Base-by-base conservation (phyloP, 2,888 invertebrate species). In the Spatulosminthurus flaviceps region DNA sequence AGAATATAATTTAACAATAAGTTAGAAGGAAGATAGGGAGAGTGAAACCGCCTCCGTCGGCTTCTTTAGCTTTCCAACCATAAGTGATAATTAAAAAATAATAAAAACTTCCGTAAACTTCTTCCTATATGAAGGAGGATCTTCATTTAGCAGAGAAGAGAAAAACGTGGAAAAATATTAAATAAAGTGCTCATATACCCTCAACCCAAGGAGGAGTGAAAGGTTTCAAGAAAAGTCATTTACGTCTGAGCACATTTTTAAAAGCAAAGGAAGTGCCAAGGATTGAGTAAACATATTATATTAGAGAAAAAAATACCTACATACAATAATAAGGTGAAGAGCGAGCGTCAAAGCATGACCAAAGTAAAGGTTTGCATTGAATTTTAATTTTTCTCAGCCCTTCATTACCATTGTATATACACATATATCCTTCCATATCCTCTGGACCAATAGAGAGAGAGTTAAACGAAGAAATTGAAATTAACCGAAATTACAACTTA, bases 81-180 rank as follows among this genome's bases (percentile, higher is more conserved):
- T 19, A 69, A 77, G 77, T 77, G 77, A 77, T 77, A 77, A 77
- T 77, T 77, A 77, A 77, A 76, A 77, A 77, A 51, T 77, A 77
- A 70, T 77, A 77, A 77, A 77, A 77, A 75, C 41, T 75, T 73
- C n/a, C n/a, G 34, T 34, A 34, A 34, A 34, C 5, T 60, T 64
- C 64, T 16, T 64, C 24, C 21, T 34, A 22, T 21, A 64, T 13
- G 24, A 21, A 64, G 64, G 64, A 64, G 21, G 24, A 11, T 24
- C 64, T 21, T 24, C 11, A 64, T 13, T 21, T 13, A 21, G 16
- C 21, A 66, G 66, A 66, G 26, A 66, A 67, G 28, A 67, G 28
- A 67, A 21, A 21, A 60, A 67, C 67, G 26, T 26, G 28, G 21
- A 26, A 51, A 43, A 51, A 60, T 21, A 43, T n/a, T n/a, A 73